These are phyloP conservation scores for Collichthys lucidus DNA, from an alignment of 2,113 vertebrate genomes.

Conservation along the genomic window DNA sequence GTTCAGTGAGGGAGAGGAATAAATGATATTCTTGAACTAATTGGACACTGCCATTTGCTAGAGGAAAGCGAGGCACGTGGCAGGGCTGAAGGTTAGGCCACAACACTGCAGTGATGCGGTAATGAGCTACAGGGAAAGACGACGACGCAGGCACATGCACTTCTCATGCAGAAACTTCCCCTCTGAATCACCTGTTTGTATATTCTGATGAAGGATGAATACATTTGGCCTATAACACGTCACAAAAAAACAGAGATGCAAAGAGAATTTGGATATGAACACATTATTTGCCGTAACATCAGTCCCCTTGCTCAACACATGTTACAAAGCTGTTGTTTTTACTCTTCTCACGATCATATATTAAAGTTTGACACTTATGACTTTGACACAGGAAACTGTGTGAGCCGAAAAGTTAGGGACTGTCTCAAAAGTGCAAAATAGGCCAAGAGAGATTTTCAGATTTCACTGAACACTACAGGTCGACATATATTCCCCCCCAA, in stretches of 20 bases:
- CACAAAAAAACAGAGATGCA: not conserved
- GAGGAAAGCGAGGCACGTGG: constrained; percentile 47
- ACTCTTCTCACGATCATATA: not conserved
- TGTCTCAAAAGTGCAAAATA: not conserved
- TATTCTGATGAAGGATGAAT: not conserved
- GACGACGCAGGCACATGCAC: not conserved
- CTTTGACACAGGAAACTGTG: not conserved
- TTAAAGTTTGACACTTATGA: not conserved
- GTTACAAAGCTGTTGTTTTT: not conserved
- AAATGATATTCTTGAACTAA: constrained; percentile 75
- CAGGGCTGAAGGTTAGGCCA: constrained; percentile 58
- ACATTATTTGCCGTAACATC: not conserved
- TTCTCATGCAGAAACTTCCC: not conserved
- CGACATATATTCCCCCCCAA: not conserved
- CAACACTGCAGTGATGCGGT: constrained; percentile 58
- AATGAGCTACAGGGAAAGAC: constrained; percentile 61
- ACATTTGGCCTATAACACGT: not conserved
- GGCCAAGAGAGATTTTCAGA: too few species aligned
- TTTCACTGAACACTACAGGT: too few species aligned
- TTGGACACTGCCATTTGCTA: constrained; percentile 72
- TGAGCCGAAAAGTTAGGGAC: not conserved
- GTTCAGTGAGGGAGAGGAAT: constrained; percentile 55
- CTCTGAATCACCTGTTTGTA: not conserved
- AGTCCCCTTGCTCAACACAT: not conserved
- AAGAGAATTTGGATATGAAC: not conserved